Evolutionary conservation across 2,113 vertebrate genomes (phyloP).

Genomic region (Anguilla rostrata): DNA sequence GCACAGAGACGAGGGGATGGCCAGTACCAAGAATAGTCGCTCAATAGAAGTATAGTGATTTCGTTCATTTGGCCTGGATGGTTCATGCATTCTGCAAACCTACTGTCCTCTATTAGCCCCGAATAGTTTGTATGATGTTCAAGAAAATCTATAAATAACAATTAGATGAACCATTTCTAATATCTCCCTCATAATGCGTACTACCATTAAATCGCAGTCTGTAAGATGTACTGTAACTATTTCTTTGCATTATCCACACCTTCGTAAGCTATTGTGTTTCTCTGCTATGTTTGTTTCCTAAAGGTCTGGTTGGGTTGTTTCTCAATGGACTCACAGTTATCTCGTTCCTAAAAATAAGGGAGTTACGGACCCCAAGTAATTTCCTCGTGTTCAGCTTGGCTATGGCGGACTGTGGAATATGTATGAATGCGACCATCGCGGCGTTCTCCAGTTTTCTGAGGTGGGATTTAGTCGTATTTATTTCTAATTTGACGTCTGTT

Average conservation of each 20-base stretch:
- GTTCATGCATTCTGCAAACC: not conserved
- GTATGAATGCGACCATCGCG: slow-evolving; percentile 84
- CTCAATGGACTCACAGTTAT: slow-evolving; percentile 86
- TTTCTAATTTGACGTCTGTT: slow-evolving; percentile 14
- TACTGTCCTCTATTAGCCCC: not conserved
- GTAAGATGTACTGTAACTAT: not conserved
- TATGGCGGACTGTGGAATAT: slow-evolving; percentile 87
- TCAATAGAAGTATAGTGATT: not conserved
- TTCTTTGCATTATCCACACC: not conserved
- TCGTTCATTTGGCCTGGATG: not conserved
- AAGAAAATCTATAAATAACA: not conserved
- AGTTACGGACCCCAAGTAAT: slow-evolving; percentile 85
- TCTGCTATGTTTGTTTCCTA: slow-evolving; percentile 42
- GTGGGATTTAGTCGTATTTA: slow-evolving; percentile 60
- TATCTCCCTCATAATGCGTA: not conserved
- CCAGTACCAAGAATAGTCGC: not conserved
- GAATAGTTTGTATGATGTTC: not conserved
- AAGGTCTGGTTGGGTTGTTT: slow-evolving; percentile 89
- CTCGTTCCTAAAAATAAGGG: slow-evolving; percentile 87
- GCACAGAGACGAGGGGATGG: not conserved
- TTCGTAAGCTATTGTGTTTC: not conserved
- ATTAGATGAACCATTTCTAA: not conserved
- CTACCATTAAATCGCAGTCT: not conserved
- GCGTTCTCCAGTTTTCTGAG: slow-evolving; percentile 90
- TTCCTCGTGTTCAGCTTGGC: slow-evolving; percentile 88